Conservation (phyloP, 2,888 invertebrate species). For the Pheosia tremula region DNA sequence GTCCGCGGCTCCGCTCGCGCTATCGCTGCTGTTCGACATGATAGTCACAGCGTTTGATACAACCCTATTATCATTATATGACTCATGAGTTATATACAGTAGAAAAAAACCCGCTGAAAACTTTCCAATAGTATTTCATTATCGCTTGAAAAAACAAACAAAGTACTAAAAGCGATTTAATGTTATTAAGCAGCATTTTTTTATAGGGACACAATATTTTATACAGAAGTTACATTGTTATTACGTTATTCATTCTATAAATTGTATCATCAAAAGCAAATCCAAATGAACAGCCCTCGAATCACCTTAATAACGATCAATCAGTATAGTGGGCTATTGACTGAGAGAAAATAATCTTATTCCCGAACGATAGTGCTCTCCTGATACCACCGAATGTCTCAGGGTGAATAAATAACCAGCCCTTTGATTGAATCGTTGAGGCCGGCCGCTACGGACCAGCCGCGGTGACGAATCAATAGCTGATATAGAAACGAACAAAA, state of each 20-base stretch:
- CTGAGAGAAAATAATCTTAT: conserved; percentile 34
- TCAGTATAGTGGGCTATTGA: conserved; percentile 39
- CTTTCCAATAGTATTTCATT: too few relatives aligned
- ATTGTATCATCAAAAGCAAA: conserved; percentile 7
- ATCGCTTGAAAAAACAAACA: too few relatives aligned
- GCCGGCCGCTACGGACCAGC: conserved; percentile 24
- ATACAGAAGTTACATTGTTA: too few relatives aligned
- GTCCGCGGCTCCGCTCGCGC: too few relatives aligned
- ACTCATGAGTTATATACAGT: too few relatives aligned
- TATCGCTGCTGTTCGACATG: too few relatives aligned
- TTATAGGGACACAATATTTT: too few relatives aligned
- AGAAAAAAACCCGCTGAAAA: too few relatives aligned
- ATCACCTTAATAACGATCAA: conserved; percentile 28
- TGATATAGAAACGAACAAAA: conserved; percentile 11
- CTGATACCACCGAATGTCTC: conserved; percentile 17
- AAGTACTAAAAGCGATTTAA: too few relatives aligned
- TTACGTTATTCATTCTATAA: not conserved
- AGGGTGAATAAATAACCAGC: conserved; percentile 38
- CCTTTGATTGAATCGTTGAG: conserved; percentile 20
- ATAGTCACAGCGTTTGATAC: too few relatives aligned
- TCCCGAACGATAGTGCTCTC: conserved; percentile 23
- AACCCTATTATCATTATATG: too few relatives aligned
- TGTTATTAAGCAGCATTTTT: too few relatives aligned
- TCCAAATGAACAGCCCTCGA: conserved; percentile 27
- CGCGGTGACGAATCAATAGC: conserved; percentile 29